Percentiles rank a stretch among this genome's conserved stretches.
Evolutionary conservation across 2,113 vertebrate genomes (phyloP).

Genomic region (Takifugu flavidus): DNA sequence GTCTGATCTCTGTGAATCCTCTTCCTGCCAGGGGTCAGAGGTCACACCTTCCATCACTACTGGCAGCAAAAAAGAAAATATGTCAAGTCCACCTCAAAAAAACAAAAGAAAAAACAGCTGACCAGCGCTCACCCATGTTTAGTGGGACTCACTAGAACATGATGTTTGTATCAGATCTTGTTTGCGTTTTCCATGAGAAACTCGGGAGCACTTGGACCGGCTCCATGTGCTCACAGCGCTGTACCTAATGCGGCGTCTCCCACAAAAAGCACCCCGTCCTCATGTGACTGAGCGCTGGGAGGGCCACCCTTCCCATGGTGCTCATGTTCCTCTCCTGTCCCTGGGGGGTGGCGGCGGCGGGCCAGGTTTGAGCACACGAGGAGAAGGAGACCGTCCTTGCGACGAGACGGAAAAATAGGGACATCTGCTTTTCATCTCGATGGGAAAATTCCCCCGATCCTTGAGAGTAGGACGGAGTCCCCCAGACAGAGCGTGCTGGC

Average conservation of each 20-base stretch:
- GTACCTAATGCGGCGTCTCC: constrained; percentile 64
- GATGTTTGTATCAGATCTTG: constrained; percentile 65
- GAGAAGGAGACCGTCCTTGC: constrained; percentile 42
- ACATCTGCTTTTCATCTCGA: constrained; percentile 82
- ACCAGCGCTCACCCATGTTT: constrained; percentile 49
- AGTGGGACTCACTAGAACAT: constrained; percentile 63
- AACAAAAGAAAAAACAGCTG: constrained; percentile 33
- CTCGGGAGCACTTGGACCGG: constrained; percentile 64
- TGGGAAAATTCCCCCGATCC: constrained; percentile 78
- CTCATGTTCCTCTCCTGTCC: constrained; percentile 71
- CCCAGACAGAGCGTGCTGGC: constrained; percentile 51
- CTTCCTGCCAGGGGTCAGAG: constrained; percentile 44
- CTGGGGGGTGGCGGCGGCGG: constrained; percentile 39
- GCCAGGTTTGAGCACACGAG: constrained; percentile 55
- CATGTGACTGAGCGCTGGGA: constrained; percentile 68
- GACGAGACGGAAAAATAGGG: constrained; percentile 58
- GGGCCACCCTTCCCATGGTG: constrained; percentile 77
- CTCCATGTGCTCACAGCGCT: constrained; percentile 65
- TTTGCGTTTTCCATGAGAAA: constrained; percentile 79
- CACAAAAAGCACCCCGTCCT: constrained; percentile 54
- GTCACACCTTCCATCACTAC: constrained; percentile 61
- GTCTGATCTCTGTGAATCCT: constrained; percentile 46
- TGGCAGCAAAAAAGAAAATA: constrained; percentile 48
- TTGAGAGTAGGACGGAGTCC: constrained; percentile 69
- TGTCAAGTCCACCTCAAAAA: constrained; percentile 57